These are phyloP conservation scores for Scolopax rusticola DNA, from an alignment of 2,797 vertebrate genomes.

Conservation along the genomic window DNA sequence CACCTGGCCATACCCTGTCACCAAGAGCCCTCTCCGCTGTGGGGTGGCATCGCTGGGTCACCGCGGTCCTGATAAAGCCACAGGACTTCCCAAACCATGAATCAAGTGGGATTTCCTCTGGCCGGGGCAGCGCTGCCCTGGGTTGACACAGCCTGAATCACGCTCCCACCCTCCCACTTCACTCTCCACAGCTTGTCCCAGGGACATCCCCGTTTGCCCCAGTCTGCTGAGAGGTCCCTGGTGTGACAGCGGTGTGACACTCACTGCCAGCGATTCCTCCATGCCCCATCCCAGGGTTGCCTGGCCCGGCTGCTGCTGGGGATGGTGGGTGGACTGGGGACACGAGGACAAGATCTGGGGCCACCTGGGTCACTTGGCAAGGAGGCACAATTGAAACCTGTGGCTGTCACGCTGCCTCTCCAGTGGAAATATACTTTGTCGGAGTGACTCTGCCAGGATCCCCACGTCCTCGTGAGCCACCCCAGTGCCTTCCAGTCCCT, in stretches of 20 bases:
- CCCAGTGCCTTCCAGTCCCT: not conserved
- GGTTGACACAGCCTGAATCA: slow-evolving; percentile 41
- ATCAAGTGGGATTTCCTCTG: not conserved
- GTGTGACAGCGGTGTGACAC: not conserved
- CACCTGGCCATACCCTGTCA: not conserved
- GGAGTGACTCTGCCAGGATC: not conserved
- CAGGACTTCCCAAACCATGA: not conserved
- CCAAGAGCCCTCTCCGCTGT: not conserved
- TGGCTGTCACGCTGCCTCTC: not conserved
- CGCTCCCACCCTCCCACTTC: not conserved
- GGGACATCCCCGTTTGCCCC: not conserved
- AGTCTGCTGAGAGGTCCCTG: not conserved
- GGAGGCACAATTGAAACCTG: not conserved
- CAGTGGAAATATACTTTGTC: not conserved
- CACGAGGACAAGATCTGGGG: not conserved
- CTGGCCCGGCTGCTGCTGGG: not conserved
- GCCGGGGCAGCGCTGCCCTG: not conserved
- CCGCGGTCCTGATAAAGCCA: not conserved
- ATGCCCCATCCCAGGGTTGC: not conserved
- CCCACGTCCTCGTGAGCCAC: not conserved
- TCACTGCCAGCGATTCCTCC: accelerated
- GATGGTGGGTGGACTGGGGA: accelerated
- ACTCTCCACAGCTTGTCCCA: not conserved
- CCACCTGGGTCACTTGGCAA: not conserved
- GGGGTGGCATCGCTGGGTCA: not conserved